Evolutionary conservation across 2,797 vertebrate genomes (phyloP).

Genomic region (Neostethus bicornis): DNA sequence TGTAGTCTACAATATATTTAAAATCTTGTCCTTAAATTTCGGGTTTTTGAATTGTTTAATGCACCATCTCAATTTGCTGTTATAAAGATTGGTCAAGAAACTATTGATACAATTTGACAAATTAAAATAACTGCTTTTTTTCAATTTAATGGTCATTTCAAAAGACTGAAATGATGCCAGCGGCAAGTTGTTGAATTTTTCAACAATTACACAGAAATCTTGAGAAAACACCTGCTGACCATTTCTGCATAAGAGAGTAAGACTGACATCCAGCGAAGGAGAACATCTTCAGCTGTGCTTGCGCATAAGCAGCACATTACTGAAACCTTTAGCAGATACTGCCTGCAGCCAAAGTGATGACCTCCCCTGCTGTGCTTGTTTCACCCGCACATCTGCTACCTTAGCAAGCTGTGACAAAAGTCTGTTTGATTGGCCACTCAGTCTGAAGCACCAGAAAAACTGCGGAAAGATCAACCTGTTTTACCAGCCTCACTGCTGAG

Average conservation of each 20-base stretch:
- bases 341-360: slow-evolving; percentile 65
- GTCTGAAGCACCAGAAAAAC: slow-evolving; percentile 42
- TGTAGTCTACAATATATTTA: no score
- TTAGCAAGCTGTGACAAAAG: slow-evolving; percentile 60
- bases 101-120: neutral
- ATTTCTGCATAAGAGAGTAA: slow-evolving; percentile 27
- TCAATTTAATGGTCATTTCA: neutral
- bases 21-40: no score
- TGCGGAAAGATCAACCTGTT: slow-evolving; percentile 29
- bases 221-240: slow-evolving; percentile 31
- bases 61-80: neutral
- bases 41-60: no score
- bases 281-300: slow-evolving; percentile 58
- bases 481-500: slow-evolving; percentile 14
- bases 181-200: slow-evolving; percentile 17
- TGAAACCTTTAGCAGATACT: slow-evolving; percentile 68
- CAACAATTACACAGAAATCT: slow-evolving; percentile 11
- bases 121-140: neutral
- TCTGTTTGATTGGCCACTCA: slow-evolving; percentile 55
- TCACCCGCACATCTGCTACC: slow-evolving; percentile 68
- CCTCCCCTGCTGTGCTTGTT: slow-evolving; percentile 62
- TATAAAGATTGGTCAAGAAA: neutral
- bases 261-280: slow-evolving; percentile 43
- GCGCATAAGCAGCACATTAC: slow-evolving; percentile 67
- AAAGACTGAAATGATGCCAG: neutral